phyloP scores from a whole-genome alignment of 2,888 invertebrate genomes.

The Tachina grossa region DNA sequence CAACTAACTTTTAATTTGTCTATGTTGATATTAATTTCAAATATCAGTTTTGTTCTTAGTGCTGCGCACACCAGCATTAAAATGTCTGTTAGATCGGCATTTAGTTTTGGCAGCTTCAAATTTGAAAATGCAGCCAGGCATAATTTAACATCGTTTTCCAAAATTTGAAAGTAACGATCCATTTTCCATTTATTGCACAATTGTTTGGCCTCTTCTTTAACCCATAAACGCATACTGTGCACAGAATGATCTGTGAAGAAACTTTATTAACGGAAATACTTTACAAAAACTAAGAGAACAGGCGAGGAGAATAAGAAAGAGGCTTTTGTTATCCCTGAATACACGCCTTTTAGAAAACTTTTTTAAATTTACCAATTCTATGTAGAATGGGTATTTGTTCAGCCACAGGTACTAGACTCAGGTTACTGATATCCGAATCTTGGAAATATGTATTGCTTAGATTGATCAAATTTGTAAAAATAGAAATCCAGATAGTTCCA shows the following conservation, averaged over 20 bases:
- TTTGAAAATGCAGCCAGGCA: slow-evolving; percentile 85
- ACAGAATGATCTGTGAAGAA: slow-evolving; percentile 87
- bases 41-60: slow-evolving; percentile 91
- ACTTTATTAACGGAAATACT: no score
- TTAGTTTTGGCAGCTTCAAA: slow-evolving; percentile 84
- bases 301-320: background rate
- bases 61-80: slow-evolving; percentile 91
- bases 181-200: slow-evolving; percentile 90
- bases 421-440: slow-evolving; percentile 88
- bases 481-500: slow-evolving; percentile 80
- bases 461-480: slow-evolving; percentile 88
- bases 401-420: slow-evolving; percentile 90
- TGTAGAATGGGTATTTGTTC: slow-evolving; percentile 90
- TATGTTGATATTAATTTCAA: slow-evolving; percentile 90
- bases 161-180: slow-evolving; percentile 88
- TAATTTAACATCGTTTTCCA: slow-evolving; percentile 86
- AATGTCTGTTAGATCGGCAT: slow-evolving; percentile 86
- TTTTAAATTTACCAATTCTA: slow-evolving; percentile 77
- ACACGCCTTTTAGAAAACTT: background rate
- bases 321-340: background rate
- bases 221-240: slow-evolving; percentile 91
- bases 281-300: background rate
- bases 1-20: slow-evolving; percentile 87
- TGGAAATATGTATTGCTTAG: slow-evolving; percentile 87
- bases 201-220: slow-evolving; percentile 88